Percentiles rank a stretch among this genome's conserved stretches.
Conservation (phyloP, 1,140 invertebrate genomes). For the Glossosoma conforme region DNA sequence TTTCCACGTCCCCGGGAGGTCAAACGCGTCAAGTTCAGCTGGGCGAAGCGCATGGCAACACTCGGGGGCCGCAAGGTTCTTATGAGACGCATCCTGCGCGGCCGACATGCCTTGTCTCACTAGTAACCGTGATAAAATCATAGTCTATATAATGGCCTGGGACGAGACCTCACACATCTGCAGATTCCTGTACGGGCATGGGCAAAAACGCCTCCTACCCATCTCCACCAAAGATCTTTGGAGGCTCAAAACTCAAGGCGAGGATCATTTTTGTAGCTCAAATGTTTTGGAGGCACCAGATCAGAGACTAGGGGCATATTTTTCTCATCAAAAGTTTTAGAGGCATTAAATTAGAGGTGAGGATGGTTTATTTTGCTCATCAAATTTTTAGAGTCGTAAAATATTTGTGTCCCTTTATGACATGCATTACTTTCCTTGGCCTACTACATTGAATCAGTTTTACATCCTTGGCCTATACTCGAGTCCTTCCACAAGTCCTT, state of each 20-base stretch:
- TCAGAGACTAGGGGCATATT: not conserved
- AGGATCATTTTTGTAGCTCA: not conserved
- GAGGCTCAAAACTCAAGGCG: not conserved
- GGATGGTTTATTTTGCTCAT: too few relatives aligned
- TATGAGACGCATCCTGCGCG: conserved; percentile 71
- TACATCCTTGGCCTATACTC: too few relatives aligned
- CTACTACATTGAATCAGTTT: too few relatives aligned
- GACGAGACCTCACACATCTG: too few relatives aligned
- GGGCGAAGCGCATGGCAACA: conserved; percentile 62
- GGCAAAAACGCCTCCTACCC: too few relatives aligned
- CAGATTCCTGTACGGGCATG: too few relatives aligned
- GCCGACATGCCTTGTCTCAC: conserved; percentile 63
- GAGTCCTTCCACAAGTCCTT: too few relatives aligned
- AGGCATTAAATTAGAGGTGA: too few relatives aligned
- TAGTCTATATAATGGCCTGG: not conserved
- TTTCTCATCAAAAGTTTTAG: too few relatives aligned
- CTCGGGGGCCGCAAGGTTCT: conserved; percentile 59
- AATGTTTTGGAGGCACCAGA: not conserved
- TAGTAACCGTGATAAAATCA: conserved; percentile 36
- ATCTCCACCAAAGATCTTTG: not conserved
- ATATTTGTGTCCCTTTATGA: too few relatives aligned
- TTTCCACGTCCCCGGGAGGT: conserved; percentile 70
- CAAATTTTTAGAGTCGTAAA: too few relatives aligned
- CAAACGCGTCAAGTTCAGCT: conserved; percentile 66
- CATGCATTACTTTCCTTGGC: too few relatives aligned